Evolutionary conservation across 2,797 vertebrate species (phyloP), one percentile per base, ranked within the genome.

Genomic region (Nyctalus aviator): DNA sequence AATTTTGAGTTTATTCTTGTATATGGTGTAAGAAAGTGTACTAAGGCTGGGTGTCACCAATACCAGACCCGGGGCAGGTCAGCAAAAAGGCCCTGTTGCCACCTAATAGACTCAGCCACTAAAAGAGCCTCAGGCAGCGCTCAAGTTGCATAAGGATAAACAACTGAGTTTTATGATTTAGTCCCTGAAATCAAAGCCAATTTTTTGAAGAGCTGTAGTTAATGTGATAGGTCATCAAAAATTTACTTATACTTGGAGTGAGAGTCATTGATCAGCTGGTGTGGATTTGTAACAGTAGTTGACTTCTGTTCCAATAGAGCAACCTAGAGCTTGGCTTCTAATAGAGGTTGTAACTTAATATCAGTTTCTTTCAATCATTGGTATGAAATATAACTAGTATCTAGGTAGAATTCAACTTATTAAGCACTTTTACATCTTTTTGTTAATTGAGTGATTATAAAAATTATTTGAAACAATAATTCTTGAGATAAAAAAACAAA

Each of bases 171-270:
- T 77, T 12, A 88, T 32, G 13, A 75, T 73, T 46, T 68, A 7
- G n/a, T 82, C 18, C 25, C 44, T 71, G 27, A 91, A 95, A 90
- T 82, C 18, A 87, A 97, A 90, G 27, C 13, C 30, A 69, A 11
- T 68, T 82, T 44, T 66, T 69, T 77, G 35, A 89, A 20, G 15
- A 66, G 37, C 6, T 21, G 35, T n/a, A 15, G 27, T n/a, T 76
- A 77, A 27, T 76, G 12, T 17, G 50, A 73, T 41, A 27, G 41
- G 7, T 77, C 23, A 84, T 75, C 79, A 84, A 87, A 64, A 59
- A 48, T 25, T 27, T 69, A n/a, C 30, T 35, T 53, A 72, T 21
- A 82, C 4, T 86, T 71, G 35, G 44, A 85, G 8, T 81, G 8
- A 73, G 11, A n/a, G 4, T 23, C 25, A 84, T 46, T 78, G 12